Evolutionary conservation across 1,140 invertebrate genomes (phyloP).

Genomic region (Helicorthomorpha holstii): DNA sequence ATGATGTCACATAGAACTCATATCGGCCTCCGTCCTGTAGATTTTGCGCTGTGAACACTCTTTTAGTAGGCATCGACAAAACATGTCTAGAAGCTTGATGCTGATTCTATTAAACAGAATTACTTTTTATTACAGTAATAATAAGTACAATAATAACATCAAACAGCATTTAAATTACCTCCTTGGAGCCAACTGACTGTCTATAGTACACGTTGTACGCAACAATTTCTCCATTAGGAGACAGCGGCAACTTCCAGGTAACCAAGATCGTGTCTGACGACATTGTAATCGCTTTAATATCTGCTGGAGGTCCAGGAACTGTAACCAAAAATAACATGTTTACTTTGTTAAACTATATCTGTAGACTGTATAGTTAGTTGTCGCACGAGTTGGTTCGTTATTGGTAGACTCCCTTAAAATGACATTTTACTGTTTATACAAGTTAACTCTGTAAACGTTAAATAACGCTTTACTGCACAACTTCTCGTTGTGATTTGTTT

Average conservation of each 20-base stretch:
- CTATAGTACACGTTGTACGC: conserved; percentile 58
- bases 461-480: too few relatives aligned
- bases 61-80: not conserved
- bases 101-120: too few relatives aligned
- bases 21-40: conserved; percentile 15
- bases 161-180: not conserved
- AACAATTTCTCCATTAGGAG: conserved; percentile 58
- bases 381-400: too few relatives aligned
- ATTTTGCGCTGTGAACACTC: not conserved
- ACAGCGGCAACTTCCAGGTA: conserved; percentile 55
- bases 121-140: too few relatives aligned
- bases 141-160: not conserved
- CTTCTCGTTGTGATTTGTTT: too few relatives aligned
- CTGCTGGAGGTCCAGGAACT: conserved; percentile 61
- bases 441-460: too few relatives aligned
- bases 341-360: conserved; percentile 1
- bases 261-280: conserved; percentile 54
- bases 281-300: conserved; percentile 61
- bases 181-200: not conserved
- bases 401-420: too few relatives aligned
- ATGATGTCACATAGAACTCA: conserved; percentile 20
- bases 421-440: too few relatives aligned
- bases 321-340: conserved; percentile 9
- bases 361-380: too few relatives aligned
- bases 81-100: not conserved